Percentiles rank a stretch among this genome's conserved stretches.
phyloP scores from a whole-genome alignment of 2,113 vertebrate genomes.

The Apteryx owenii region DNA sequence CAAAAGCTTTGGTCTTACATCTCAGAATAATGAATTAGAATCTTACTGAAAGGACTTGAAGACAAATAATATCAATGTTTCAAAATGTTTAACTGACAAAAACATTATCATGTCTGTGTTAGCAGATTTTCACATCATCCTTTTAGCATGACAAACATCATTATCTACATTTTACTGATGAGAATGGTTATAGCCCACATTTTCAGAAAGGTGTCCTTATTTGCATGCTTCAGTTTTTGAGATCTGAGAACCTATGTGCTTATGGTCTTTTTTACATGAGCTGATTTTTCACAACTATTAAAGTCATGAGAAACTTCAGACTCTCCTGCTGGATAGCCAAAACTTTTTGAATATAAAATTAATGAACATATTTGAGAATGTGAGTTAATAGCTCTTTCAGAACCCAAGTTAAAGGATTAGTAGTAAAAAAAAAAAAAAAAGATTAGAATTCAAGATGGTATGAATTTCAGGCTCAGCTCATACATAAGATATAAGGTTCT shows the following conservation, averaged over 20 bases:
- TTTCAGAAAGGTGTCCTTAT: not conserved
- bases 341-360: not conserved
- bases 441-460: not conserved
- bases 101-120: not conserved
- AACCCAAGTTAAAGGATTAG: not conserved
- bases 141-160: not conserved
- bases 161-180: conserved; percentile 11
- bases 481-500: not conserved
- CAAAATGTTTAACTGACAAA: conserved; percentile 9
- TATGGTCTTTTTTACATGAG: not conserved
- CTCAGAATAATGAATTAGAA: not conserved
- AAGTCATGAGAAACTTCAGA: not conserved
- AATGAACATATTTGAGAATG: not conserved
- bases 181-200: not conserved
- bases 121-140: not conserved
- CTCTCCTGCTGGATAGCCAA: not conserved
- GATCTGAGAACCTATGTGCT: not conserved
- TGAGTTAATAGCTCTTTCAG: not conserved
- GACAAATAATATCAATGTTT: not conserved
- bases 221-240: not conserved
- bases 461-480: not conserved
- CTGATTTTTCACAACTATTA: not conserved
- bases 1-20: not conserved
- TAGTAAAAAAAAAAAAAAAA: not conserved
- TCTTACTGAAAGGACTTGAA: not conserved